A percentile compares a stretch with the other conserved stretches of the same genome.
Conservation (phyloP, 2,113 vertebrate genomes). For the Nothobranchius kuhntae region DNA sequence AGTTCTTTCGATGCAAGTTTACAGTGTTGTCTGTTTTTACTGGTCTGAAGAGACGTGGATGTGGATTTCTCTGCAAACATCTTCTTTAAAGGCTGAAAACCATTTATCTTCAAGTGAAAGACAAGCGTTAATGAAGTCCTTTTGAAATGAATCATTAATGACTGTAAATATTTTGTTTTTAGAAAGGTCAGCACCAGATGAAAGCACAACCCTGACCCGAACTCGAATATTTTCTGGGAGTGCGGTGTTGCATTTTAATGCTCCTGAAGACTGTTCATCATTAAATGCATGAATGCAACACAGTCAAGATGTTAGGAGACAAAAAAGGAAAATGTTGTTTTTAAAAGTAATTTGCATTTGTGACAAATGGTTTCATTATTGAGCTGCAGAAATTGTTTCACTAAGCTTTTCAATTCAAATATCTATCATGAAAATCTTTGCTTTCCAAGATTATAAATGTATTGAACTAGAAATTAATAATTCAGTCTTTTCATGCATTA, state of each 20-base stretch:
- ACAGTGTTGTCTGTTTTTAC: background rate
- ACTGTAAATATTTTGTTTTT: too few species aligned
- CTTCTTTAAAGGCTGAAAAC: background rate
- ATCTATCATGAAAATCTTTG: background rate
- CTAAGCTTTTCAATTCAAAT: background rate
- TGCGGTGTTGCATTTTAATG: too few species aligned
- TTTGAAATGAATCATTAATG: too few species aligned
- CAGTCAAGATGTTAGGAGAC: too few species aligned
- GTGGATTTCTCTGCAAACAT: background rate
- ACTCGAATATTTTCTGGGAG: too few species aligned
- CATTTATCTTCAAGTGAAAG: background rate
- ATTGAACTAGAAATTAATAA: conserved; percentile 42
- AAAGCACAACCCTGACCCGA: too few species aligned
- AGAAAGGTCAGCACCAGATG: too few species aligned
- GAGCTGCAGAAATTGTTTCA: conserved; percentile 13
- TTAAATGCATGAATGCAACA: too few species aligned
- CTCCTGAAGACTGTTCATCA: too few species aligned
- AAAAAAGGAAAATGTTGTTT: too few species aligned
- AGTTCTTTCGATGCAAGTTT: background rate
- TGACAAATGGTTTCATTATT: background rate
- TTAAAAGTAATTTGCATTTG: background rate
- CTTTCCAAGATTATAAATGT: conserved; percentile 19
- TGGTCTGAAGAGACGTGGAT: background rate
- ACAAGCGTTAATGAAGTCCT: background rate
- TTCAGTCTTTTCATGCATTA: conserved; percentile 20